Evolutionary conservation across 1,140 invertebrate genomes (phyloP).

Genomic region (Physella acuta): DNA sequence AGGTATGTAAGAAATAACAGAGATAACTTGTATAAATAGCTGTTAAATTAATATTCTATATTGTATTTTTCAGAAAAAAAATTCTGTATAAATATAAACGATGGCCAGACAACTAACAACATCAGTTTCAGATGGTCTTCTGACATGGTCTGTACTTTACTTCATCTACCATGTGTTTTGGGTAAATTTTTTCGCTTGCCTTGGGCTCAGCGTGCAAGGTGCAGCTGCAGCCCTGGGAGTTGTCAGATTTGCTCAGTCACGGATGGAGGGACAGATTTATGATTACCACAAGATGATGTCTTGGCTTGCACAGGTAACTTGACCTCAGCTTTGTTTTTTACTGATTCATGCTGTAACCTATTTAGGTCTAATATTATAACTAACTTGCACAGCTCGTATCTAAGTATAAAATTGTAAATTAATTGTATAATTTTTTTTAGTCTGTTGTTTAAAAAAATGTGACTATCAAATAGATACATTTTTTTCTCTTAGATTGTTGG

Average conservation of each 20-base stretch:
- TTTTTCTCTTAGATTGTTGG: constrained; percentile 24
- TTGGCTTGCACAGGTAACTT: constrained; percentile 38
- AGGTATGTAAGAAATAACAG: too few species aligned
- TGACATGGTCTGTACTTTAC: constrained; percentile 36
- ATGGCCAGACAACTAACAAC: constrained; percentile 38
- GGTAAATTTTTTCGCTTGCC: constrained; percentile 25
- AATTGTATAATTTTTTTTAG: not conserved
- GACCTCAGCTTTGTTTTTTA: too few species aligned
- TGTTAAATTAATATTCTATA: too few species aligned
- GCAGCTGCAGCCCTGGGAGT: constrained; percentile 40
- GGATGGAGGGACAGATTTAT: constrained; percentile 29
- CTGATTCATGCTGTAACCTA: not conserved
- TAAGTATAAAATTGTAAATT: not conserved
- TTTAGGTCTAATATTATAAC: not conserved
- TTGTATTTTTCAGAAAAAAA: too few species aligned
- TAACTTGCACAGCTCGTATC: not conserved
- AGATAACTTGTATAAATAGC: too few species aligned
- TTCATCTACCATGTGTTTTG: constrained; percentile 27
- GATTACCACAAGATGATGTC: constrained; percentile 34
- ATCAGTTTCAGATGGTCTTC: constrained; percentile 37
- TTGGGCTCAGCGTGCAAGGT: constrained; percentile 36
- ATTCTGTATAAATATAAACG: not conserved
- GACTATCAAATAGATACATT: not conserved
- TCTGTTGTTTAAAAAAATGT: not conserved
- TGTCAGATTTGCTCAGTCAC: constrained; percentile 33